These are phyloP conservation scores for Eupsittula cactorum DNA, from an alignment of 2,113 vertebrate species.

Conservation along the genomic window DNA sequence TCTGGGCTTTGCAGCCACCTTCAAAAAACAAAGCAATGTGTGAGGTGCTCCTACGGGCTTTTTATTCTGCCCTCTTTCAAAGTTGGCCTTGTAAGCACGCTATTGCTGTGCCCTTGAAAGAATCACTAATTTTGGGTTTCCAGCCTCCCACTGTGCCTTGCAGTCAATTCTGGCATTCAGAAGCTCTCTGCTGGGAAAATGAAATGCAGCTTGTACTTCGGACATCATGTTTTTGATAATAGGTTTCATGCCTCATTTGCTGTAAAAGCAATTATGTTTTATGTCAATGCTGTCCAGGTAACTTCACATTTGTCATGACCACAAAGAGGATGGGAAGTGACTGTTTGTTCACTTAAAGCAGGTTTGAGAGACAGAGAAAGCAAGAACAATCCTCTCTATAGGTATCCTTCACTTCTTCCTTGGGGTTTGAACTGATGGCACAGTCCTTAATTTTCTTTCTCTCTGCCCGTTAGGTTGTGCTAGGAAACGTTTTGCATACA, in stretches of 20 bases:
- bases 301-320: slow-evolving; percentile 34
- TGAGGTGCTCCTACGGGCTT: background rate
- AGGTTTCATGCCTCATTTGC: slow-evolving; percentile 65
- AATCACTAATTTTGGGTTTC: background rate
- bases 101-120: background rate
- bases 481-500: background rate
- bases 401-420: background rate
- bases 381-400: background rate
- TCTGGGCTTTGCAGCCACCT: background rate
- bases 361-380: background rate
- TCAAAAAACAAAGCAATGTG: background rate
- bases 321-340: background rate
- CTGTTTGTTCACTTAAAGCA: background rate
- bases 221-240: slow-evolving; percentile 40
- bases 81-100: background rate
- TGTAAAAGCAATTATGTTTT: slow-evolving; percentile 59
- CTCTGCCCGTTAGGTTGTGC: background rate
- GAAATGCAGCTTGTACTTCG: background rate
- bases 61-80: background rate
- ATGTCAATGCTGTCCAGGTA: background rate
- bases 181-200: slow-evolving; percentile 14
- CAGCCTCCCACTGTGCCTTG: background rate
- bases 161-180: background rate
- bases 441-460: background rate
- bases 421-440: background rate